These are phyloP conservation scores for Eumerus sabulonum DNA, from an alignment of 2,888 invertebrate genomes.

Conservation along the genomic window DNA sequence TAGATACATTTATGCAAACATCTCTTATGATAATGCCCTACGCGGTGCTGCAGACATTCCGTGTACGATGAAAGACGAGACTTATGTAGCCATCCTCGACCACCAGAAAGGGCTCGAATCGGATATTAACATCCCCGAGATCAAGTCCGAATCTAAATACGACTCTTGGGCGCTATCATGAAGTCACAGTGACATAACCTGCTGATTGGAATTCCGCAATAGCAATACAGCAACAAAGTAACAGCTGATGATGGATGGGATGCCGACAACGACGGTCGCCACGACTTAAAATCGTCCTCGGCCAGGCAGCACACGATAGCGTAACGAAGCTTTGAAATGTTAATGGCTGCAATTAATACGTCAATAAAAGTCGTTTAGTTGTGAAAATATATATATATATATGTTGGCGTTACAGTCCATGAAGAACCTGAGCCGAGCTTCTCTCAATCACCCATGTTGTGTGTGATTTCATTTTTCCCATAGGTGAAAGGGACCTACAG, in stretches of 20 bases:
- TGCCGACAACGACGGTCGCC: conserved; percentile 7
- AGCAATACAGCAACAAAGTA: background rate
- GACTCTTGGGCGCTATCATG: conserved; percentile 8
- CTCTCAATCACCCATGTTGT: too few relatives aligned
- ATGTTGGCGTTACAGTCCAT: too few relatives aligned
- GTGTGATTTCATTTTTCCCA: too few relatives aligned
- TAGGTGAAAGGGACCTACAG: too few relatives aligned
- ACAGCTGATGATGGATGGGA: too few relatives aligned
- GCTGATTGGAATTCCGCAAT: conserved; percentile 17
- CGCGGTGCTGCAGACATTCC: too few relatives aligned
- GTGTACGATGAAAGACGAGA: too few relatives aligned
- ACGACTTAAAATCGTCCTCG: background rate
- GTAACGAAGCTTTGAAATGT: conserved; percentile 56
- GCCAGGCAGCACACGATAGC: background rate
- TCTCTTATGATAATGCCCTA: background rate
- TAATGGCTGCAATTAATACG: conserved; percentile 77
- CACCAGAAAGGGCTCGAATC: too few relatives aligned
- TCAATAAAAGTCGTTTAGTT: conserved; percentile 77
- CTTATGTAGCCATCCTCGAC: too few relatives aligned
- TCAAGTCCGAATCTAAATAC: too few relatives aligned
- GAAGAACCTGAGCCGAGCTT: too few relatives aligned
- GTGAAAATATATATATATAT: conserved; percentile 69
- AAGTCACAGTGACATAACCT: conserved; percentile 34
- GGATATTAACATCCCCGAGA: too few relatives aligned
- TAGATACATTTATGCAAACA: conserved; percentile 3